Base-by-base conservation (phyloP, 64 coral and sea anemone genomes). In the Stichodactyla mertensii region DNA sequence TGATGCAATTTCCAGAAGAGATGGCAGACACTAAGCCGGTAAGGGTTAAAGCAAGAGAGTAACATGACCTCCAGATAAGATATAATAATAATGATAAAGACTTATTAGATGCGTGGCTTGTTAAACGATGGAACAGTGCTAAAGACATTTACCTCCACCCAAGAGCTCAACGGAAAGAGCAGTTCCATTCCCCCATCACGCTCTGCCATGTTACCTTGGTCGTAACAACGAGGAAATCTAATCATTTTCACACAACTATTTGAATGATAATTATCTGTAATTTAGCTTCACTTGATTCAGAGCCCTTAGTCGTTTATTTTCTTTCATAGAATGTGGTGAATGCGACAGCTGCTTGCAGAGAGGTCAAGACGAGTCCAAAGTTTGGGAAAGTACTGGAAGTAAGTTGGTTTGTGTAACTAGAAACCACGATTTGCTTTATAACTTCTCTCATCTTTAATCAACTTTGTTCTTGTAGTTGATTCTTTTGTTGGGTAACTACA, bases 21-120 rank as follows among this genome's bases (percentile, higher is more conserved):
- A 88, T 99, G 85, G 86, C 91, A 51, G 97, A 99, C 60, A 95
- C 88, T 27, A 99, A 99, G 93, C 97, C 97, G 81, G 97, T 99
- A 95, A 83, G 96, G 7, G 6, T 6, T 69, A 7, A 69, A 20
- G n/a, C n/a, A 69, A 15, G 14, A 61, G 59, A 45, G 14, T 6
- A 16, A 59, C 57, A 59, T 59, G 57, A 66, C 19, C 14, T 19
- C 6, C 1, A 66, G 62, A 16, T 66, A 66, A 45, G 31, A 36
- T 36, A 36, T 36, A 45, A 45, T 45, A 45, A 45, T 45, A 45
- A 45, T 3, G 36, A 45, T 31, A 31, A 31, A 31, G 28, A 31
- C 0, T 31, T 31, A 31, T 31, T 31, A 31, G 28, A 31, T 31
- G 28, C 28, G 28, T 31, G 28, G 28, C 36, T 45, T 45, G 36